Percentiles rank a stretch among this genome's conserved stretches.
These are phyloP conservation scores for Chloroceryle amazona DNA, from an alignment of 2,797 vertebrate genomes.

Conservation along the genomic window DNA sequence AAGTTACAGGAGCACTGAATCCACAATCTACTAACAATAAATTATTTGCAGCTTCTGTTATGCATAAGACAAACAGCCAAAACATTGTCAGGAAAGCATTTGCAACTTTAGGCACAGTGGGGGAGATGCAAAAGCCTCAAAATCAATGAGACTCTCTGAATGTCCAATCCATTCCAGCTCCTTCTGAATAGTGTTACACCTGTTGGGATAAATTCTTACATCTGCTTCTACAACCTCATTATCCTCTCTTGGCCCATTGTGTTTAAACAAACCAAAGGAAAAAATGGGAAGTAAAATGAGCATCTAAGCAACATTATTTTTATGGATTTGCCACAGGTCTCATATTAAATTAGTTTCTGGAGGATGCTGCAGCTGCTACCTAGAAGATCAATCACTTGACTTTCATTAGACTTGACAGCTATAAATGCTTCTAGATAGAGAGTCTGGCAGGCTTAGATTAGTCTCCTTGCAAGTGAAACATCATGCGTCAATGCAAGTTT, in stretches of 20 bases:
- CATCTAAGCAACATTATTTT: not conserved
- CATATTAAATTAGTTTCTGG: conserved; percentile 8
- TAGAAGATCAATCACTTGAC: conserved; percentile 1
- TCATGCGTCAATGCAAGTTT: not conserved
- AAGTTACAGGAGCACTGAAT: not conserved
- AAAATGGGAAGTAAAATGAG: not conserved
- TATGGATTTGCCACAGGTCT: not conserved
- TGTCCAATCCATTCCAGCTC: not conserved
- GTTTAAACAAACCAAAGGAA: not conserved
- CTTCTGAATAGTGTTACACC: not conserved
- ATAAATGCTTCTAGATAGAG: not conserved
- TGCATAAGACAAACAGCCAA: not conserved
- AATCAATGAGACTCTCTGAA: not conserved
- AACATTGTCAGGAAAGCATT: not conserved
- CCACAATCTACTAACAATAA: not conserved
- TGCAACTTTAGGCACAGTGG: not conserved
- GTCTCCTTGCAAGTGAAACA: not conserved
- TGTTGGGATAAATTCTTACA: not conserved
- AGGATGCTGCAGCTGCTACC: conserved; percentile 26
- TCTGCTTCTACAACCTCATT: not conserved
- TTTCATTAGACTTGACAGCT: conserved; percentile 40
- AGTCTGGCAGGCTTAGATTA: not conserved
- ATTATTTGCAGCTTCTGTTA: not conserved
- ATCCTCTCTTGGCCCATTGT: not conserved
- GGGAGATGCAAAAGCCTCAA: not conserved